Evolutionary conservation across 2,113 vertebrate genomes (phyloP).

Genomic region (Benitochromis conjunctus): DNA sequence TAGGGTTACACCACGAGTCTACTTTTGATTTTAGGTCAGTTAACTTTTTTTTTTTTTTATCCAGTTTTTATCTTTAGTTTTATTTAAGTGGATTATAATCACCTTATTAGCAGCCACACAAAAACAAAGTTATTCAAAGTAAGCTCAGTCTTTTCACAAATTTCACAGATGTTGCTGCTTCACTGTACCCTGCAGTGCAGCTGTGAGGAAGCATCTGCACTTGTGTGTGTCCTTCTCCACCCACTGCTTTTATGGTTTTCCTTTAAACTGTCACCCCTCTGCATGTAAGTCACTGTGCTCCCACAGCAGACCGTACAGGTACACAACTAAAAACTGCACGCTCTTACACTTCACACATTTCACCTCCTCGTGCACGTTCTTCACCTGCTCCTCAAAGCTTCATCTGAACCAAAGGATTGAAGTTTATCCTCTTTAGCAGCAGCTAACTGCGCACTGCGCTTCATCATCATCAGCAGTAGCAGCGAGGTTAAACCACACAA

Average conservation of each 20-base stretch:
- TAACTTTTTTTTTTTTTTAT: neutral
- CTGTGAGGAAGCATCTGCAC: neutral
- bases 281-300: neutral
- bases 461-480: neutral
- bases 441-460: constrained; percentile 11
- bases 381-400: neutral
- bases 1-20: neutral
- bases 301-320: neutral
- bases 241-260: neutral
- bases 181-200: neutral
- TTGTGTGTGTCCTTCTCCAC: neutral
- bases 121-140: neutral
- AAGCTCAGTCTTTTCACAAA: neutral
- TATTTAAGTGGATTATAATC: neutral
- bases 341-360: neutral
- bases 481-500: neutral
- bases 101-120: neutral
- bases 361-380: neutral
- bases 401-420: neutral
- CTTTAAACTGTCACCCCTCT: neutral
- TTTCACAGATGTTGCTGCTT: neutral
- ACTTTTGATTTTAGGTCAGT: neutral
- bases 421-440: neutral
- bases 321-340: neutral
- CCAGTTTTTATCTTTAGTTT: neutral